phyloP scores from a whole-genome alignment of 2,797 vertebrate genomes.

The Notolabrus celidotus region DNA sequence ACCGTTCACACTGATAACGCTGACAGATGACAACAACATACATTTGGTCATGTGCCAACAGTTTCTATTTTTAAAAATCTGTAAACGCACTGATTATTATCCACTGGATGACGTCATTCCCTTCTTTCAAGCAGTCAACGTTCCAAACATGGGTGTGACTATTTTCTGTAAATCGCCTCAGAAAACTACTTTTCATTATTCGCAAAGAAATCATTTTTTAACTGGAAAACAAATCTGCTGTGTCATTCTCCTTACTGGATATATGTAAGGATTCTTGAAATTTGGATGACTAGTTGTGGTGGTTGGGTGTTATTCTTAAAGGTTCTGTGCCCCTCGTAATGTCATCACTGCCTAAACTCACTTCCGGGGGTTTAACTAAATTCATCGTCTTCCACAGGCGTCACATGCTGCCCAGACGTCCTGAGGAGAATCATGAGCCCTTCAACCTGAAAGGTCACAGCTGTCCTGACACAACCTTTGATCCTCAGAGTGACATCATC shows the following conservation, averaged over 20 bases:
- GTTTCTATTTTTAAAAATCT: too few species aligned
- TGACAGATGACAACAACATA: too few species aligned
- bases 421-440: neutral
- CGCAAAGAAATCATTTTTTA: neutral
- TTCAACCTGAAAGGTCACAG: neutral
- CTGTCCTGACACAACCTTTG: neutral
- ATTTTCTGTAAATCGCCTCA: neutral
- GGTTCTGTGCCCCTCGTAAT: neutral
- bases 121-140: neutral
- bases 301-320: constrained; percentile 3
- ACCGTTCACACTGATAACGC: too few species aligned
- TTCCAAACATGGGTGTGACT: neutral
- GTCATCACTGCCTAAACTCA: neutral
- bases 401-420: neutral
- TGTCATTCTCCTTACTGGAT: neutral
- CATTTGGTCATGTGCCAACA: too few species aligned
- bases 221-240: neutral
- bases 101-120: neutral
- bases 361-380: neutral
- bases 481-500: neutral
- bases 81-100: neutral
- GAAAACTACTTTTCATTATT: too few species aligned
- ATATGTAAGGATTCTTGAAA: neutral
- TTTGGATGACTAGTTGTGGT: constrained; percentile 8
- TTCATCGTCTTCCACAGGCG: neutral